These are phyloP conservation scores for Yponomeuta evonymella DNA, from an alignment of 2,888 invertebrate species.

Conservation along the genomic window DNA sequence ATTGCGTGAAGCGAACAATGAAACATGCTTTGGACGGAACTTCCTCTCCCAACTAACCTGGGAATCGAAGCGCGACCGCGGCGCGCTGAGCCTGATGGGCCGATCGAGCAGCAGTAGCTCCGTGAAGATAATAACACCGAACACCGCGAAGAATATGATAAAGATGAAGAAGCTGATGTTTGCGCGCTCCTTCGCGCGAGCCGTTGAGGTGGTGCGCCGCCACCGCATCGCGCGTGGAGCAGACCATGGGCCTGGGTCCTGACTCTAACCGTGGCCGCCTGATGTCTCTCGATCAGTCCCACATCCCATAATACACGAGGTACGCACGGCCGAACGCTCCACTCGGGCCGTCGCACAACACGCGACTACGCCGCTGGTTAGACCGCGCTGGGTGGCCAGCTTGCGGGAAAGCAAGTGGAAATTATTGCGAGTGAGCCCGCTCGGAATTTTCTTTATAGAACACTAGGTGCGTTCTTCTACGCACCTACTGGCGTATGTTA, in stretches of 20 bases:
- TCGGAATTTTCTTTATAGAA: too few relatives aligned
- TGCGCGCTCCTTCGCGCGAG: slow-evolving; percentile 84
- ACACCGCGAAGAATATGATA: slow-evolving; percentile 92
- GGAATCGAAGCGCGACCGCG: slow-evolving; percentile 79
- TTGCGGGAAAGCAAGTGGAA: not conserved
- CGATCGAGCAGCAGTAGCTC: slow-evolving; percentile 82
- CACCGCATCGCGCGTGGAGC: slow-evolving; percentile 58
- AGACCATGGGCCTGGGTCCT: not conserved
- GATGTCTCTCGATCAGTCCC: not conserved
- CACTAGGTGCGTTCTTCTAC: too few relatives aligned
- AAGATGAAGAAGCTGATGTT: slow-evolving; percentile 94
- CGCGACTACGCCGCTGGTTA: not conserved
- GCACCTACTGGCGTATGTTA: too few relatives aligned
- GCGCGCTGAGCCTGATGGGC: slow-evolving; percentile 71
- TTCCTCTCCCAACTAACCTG: slow-evolving; percentile 54
- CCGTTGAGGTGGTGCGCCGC: slow-evolving; percentile 64
- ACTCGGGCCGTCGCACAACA: not conserved
- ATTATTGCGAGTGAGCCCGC: not conserved
- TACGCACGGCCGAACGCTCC: not conserved
- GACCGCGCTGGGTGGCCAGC: not conserved
- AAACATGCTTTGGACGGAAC: not conserved
- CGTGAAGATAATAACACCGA: slow-evolving; percentile 90
- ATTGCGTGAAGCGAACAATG: slow-evolving; percentile 1
- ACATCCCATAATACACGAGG: not conserved
- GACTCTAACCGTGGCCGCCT: not conserved